A percentile compares a stretch with the other conserved stretches of the same genome.
These are phyloP conservation scores for Stenchaetothrips biformis DNA, from an alignment of 2,888 invertebrate species.

Conservation along the genomic window DNA sequence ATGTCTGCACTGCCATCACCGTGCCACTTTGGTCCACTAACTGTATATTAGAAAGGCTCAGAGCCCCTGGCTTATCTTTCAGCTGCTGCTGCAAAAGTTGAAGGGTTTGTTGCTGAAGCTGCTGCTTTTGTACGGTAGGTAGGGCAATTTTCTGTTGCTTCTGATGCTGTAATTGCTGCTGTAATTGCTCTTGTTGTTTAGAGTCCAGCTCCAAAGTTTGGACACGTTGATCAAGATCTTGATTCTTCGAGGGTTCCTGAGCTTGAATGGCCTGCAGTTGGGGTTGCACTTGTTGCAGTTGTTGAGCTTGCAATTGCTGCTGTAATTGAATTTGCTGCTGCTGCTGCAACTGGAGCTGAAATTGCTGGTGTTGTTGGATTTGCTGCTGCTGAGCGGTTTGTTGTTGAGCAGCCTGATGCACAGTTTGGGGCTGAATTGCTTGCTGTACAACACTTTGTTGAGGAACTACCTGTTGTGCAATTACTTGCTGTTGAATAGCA, in stretches of 20 bases:
- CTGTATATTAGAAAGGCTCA: neutral
- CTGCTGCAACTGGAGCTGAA: slow-evolving; percentile 14
- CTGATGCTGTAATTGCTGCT: slow-evolving; percentile 37
- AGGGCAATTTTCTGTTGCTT: slow-evolving; percentile 32
- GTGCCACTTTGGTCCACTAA: slow-evolving; percentile 4
- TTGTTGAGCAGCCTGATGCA: slow-evolving; percentile 26
- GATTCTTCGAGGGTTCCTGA: no score
- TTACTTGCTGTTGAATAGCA: neutral
- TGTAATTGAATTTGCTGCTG: slow-evolving; percentile 26
- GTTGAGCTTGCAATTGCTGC: slow-evolving; percentile 28
- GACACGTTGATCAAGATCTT: neutral
- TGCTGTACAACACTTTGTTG: neutral
- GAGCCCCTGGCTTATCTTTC: neutral
- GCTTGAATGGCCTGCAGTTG: neutral
- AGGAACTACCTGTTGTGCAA: neutral
- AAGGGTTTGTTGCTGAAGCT: slow-evolving; percentile 35
- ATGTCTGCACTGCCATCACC: neutral
- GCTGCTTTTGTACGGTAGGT: slow-evolving; percentile 31
- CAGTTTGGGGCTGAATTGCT: neutral
- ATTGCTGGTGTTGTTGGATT: slow-evolving; percentile 19
- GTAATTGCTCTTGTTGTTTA: slow-evolving; percentile 34
- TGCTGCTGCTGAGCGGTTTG: slow-evolving; percentile 29
- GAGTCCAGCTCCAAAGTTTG: neutral
- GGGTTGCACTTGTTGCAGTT: slow-evolving; percentile 26
- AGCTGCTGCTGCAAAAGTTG: slow-evolving; percentile 36